Conservation (phyloP, 2,113 vertebrate genomes). For the Acanthochromis polyacanthus region DNA sequence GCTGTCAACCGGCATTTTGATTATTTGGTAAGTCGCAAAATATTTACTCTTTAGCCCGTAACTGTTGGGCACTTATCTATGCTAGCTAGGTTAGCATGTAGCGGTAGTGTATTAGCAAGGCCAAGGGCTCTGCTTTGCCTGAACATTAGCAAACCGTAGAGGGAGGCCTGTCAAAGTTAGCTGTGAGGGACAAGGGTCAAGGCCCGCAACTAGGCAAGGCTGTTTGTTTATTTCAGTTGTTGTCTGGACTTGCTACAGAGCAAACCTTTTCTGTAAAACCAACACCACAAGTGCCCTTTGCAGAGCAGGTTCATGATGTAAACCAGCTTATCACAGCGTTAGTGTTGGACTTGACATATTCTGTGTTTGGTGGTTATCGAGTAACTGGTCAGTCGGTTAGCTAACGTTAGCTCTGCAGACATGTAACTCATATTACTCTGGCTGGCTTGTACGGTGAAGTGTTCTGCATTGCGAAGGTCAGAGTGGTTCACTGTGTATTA, state of each 20-base stretch:
- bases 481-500: not conserved
- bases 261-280: constrained; percentile 9
- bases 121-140: constrained; percentile 63
- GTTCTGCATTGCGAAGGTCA: constrained; percentile 49
- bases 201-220: constrained; percentile 58
- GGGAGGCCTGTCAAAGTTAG: constrained; percentile 76
- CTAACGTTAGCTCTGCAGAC: constrained; percentile 32
- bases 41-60: constrained; percentile 18
- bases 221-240: constrained; percentile 70
- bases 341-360: constrained; percentile 7
- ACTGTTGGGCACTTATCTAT: constrained; percentile 38
- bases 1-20: constrained; percentile 58
- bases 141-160: constrained; percentile 33
- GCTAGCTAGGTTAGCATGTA: constrained; percentile 53
- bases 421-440: constrained; percentile 7
- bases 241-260: not conserved
- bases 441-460: not conserved
- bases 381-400: constrained; percentile 39
- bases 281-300: not conserved
- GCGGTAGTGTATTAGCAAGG: constrained; percentile 58
- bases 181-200: constrained; percentile 73
- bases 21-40: constrained; percentile 77
- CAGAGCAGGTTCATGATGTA: not conserved
- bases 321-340: not conserved
- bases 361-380: constrained; percentile 21